phyloP scores from a whole-genome alignment of 2,888 invertebrate genomes.

The Agelastica alni region DNA sequence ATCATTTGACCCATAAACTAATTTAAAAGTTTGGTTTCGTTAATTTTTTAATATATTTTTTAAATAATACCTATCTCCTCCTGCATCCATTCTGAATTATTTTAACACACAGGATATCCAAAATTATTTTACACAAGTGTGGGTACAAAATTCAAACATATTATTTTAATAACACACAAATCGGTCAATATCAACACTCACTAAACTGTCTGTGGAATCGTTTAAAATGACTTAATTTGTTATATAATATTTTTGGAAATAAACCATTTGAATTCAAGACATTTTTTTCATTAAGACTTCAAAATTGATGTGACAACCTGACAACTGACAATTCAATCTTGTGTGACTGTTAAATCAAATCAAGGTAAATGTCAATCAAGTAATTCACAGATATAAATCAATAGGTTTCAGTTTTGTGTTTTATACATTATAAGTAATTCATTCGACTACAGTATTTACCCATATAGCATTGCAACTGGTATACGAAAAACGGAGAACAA shows the following conservation, averaged over 20 bases:
- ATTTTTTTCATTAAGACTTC: slow-evolving; percentile 9
- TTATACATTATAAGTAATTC: too few relatives aligned
- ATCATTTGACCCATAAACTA: too few relatives aligned
- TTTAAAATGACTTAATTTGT: slow-evolving; percentile 7
- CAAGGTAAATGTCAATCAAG: too few relatives aligned
- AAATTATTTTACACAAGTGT: slow-evolving; percentile 29
- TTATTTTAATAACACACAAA: slow-evolving; percentile 2
- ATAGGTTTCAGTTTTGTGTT: too few relatives aligned
- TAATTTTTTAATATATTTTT: slow-evolving; percentile 15
- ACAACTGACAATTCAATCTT: slow-evolving; percentile 9
- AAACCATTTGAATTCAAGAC: slow-evolving; percentile 15
- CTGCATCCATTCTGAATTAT: slow-evolving; percentile 51
- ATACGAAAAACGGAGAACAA: too few relatives aligned
- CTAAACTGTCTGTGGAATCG: neutral
- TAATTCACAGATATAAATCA: too few relatives aligned
- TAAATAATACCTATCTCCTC: slow-evolving; percentile 52
- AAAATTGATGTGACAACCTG: neutral
- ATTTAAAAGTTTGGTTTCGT: too few relatives aligned
- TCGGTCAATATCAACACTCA: neutral
- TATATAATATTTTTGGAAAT: slow-evolving; percentile 17
- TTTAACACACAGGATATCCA: slow-evolving; percentile 21
- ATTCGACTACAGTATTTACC: too few relatives aligned
- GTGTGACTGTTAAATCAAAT: too few relatives aligned
- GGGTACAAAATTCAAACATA: slow-evolving; percentile 3
- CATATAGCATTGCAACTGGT: too few relatives aligned